phyloP scores from a whole-genome alignment of 1,140 invertebrate species.

The Zaprionus ghesquierei region DNA sequence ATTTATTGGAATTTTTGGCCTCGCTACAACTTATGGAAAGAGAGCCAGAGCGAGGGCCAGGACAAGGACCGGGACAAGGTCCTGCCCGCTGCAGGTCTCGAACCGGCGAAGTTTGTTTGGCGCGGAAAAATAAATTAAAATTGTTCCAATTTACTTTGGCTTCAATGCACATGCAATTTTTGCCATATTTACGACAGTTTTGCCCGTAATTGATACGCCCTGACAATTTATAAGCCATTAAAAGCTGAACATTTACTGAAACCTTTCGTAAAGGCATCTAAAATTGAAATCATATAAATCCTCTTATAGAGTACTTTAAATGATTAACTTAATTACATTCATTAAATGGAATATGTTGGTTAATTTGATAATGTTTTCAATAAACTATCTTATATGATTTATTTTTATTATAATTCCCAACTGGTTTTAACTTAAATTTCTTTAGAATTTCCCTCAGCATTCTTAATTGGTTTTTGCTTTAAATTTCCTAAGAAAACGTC shows the following conservation, averaged over 20 bases:
- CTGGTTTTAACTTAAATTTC: neutral
- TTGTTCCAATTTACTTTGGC: slow-evolving; percentile 52
- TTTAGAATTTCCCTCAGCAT: neutral
- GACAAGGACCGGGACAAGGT: too few species aligned
- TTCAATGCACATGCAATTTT: slow-evolving; percentile 13
- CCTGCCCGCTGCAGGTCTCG: slow-evolving; percentile 4
- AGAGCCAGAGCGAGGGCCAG: slow-evolving; percentile 7
- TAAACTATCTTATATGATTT: neutral
- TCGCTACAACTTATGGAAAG: slow-evolving; percentile 47
- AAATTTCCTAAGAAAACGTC: neutral
- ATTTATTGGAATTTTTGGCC: slow-evolving; percentile 71
- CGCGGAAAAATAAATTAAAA: slow-evolving; percentile 68
- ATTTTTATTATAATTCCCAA: neutral
- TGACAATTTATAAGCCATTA: neutral
- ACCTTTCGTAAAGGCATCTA: neutral
- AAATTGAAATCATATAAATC: neutral
- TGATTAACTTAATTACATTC: neutral
- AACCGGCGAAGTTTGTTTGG: slow-evolving; percentile 8
- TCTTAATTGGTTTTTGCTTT: neutral
- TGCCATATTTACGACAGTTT: slow-evolving; percentile 28
- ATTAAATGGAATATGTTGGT: neutral
- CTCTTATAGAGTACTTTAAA: neutral
- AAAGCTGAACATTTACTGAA: neutral
- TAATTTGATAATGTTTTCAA: too few species aligned
- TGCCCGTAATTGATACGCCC: slow-evolving; percentile 1